Base-by-base conservation (phyloP, 2,888 invertebrate genomes). In the Pseudoips prasinana region DNA sequence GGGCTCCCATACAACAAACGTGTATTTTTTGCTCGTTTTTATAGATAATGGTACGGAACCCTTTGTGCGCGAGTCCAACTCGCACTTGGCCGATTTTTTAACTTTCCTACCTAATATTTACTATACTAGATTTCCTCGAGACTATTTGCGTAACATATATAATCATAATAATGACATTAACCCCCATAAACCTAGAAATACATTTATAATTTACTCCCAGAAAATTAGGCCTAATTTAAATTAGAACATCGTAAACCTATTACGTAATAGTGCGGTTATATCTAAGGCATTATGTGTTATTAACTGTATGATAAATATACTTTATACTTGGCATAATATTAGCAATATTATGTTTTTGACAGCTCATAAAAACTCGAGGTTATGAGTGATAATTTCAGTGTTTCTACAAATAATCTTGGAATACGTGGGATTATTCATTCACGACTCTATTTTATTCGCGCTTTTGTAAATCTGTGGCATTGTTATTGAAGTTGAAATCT, bases 331-430 rank as follows among this genome's bases (percentile, higher is more conserved):
- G 46, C 39, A 41, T 35, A 47, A 48, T 49, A 42, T 54, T 51
- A 51, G 50, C 60, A 56, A 55, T 36, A 46, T 54, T 36, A 64
- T 47, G 44, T 46, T 70, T 63, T 59, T 60, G 64, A 60, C 66
- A 61, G 51, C 49, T 67, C 62, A 56, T 74, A 64, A 73, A 68
- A 57, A 49, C 9, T 18, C 2, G 23, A 36, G 32, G 46, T 39
- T 43, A 52, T 38, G 33, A 35, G 46, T 40, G 42, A 50, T 63
- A 64, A 55, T 50, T 53, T 42, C 38, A 41, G 40, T 33, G 39
- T 44, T 42, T 47, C 56, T 36, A 39, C 34, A 17, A n/a, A n/a
- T n/a, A n/a, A 48, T 20, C 19, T 22, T 6, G 44, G 37, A 33
- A 39, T 54, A 56, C 51, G 56, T 56, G 50, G 51, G 56, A 46